Evolutionary conservation across 2,113 vertebrate species (phyloP), one percentile per base, ranked within the genome.

Genomic region (Gobius niger): DNA sequence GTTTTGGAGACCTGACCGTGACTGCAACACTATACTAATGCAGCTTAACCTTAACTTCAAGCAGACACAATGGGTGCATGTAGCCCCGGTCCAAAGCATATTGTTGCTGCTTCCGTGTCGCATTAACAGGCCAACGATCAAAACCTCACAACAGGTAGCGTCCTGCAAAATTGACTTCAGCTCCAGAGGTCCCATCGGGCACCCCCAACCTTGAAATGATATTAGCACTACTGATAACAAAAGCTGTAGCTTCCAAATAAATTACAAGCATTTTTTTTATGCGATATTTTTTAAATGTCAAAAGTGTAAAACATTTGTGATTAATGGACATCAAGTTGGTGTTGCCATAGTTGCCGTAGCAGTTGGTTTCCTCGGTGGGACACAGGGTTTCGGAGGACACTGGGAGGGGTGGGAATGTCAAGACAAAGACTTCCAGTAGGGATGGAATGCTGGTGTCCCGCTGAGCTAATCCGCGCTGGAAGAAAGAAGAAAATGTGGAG

Each of bases 341-440:
- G 60, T 73, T 73, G 46, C 63, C 63, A 46, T 42, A 49, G 49
- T 71, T 51, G 60, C 18, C 69, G 49, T 52, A 68, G 69, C 64
- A 62, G 68, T 83, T 75, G 67, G 67, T 74, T 67, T 77, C 60
- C 63, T 71, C 65, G 72, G 91, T 88, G 82, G 92, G 73, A 73
- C 40, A 8, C 70, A 72, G 90, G 89, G 91, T 91, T 88, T 83
- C 83, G 88, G 87, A 91, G 91, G 92, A 91, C 67, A 92, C 94
- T 94, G 94, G 95, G 94, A 95, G 92, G 93, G 89, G 93, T 95
- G 94, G 93, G 92, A 91, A 91, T 68, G 77, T 89, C 78, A 86
- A 87, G 94, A 96, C 94, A 96, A 95, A 96, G 95, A 92, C 92
- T 83, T 91, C 92, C 89, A 94, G 94, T 93, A 18, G 87, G 66